Conservation (phyloP, 2,113 vertebrate species). For the Pantherophis guttatus region DNA sequence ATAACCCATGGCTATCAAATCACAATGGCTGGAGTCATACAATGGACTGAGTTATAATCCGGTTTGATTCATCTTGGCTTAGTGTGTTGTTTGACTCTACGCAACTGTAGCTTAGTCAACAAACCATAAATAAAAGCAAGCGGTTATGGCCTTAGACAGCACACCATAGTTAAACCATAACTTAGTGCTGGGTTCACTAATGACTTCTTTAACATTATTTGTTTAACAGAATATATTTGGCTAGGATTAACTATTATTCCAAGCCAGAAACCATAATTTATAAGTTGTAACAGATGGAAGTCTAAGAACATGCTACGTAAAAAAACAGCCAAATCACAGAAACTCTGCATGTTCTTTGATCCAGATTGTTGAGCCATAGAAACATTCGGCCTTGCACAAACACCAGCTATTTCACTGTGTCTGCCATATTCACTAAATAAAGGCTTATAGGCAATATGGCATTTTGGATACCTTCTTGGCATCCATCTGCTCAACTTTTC, state of each 20-base stretch:
- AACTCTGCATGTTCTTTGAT: neutral
- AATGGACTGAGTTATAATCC: neutral
- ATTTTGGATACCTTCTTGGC: constrained; percentile 7
- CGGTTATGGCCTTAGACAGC: neutral
- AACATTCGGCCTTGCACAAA: neutral
- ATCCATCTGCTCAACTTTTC: constrained; percentile 23
- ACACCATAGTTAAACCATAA: neutral
- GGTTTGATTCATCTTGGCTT: neutral
- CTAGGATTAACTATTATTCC: neutral
- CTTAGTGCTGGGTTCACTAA: neutral
- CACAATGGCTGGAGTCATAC: neutral
- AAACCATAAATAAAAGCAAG: neutral
- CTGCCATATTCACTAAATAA: constrained; percentile 20
- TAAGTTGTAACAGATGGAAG: neutral
- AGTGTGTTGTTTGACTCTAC: neutral
- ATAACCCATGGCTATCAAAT: neutral
- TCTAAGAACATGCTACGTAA: neutral
- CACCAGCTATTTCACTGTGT: neutral
- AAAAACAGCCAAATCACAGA: neutral
- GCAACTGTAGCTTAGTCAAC: neutral
- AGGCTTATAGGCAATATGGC: constrained; percentile 14
- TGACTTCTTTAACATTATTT: neutral
- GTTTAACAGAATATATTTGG: neutral
- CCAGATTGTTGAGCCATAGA: neutral
- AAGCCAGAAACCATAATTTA: neutral